Conservation (phyloP, 2,113 vertebrate species). For the Pluvianellus socialis region DNA sequence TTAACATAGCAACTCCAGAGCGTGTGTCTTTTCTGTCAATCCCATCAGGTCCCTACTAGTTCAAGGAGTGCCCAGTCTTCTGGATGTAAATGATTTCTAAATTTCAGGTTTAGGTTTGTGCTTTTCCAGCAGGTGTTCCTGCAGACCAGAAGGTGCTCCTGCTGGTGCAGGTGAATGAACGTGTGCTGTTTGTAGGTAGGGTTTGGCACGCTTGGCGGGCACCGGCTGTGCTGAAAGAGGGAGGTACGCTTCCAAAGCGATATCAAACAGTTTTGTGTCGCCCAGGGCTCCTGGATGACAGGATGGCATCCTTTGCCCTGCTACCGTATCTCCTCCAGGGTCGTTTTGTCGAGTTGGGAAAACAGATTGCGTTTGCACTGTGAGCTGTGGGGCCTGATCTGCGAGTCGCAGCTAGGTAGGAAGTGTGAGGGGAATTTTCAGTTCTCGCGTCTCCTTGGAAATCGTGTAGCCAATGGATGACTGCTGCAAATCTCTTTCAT, state of each 20-base stretch:
- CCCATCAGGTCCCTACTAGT: not conserved
- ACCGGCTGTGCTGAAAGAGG: not conserved
- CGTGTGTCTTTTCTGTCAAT: not conserved
- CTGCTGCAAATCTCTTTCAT: not conserved
- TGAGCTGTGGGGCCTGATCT: not conserved
- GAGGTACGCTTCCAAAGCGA: accelerated
- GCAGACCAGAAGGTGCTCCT: not conserved
- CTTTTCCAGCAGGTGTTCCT: not conserved
- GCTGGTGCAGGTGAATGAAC: not conserved
- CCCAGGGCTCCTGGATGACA: not conserved
- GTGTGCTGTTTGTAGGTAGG: not conserved
- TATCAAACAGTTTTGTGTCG: not conserved
- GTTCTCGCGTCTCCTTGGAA: not conserved
- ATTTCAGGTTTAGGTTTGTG: not conserved
- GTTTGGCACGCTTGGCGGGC: not conserved
- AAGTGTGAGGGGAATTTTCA: not conserved
- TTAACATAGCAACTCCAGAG: not conserved
- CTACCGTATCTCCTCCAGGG: accelerated
- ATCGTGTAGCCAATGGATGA: not conserved
- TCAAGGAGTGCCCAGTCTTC: not conserved
- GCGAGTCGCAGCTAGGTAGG: not conserved
- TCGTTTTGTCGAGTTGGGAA: not conserved
- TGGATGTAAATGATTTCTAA: not conserved
- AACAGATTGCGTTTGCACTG: not conserved
- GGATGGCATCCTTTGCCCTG: not conserved